Conservation (phyloP, 2,113 vertebrate species). For the Xiphophorus maculatus region DNA sequence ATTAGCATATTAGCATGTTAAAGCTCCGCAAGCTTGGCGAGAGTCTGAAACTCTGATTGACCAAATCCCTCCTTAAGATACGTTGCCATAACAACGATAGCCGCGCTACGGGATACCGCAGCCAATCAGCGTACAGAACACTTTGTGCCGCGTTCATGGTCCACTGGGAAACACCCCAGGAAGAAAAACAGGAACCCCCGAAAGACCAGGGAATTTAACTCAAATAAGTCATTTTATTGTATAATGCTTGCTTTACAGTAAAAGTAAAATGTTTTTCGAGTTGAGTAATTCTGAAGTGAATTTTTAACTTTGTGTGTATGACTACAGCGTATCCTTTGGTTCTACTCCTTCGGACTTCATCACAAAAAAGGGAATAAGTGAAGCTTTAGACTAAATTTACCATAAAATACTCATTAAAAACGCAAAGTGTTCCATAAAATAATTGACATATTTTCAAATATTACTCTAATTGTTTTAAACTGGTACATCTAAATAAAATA, state of each 20-base stretch:
- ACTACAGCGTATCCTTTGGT: background rate
- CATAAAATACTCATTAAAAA: background rate
- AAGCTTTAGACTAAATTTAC: background rate
- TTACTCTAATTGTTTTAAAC: background rate
- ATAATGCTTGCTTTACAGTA: background rate
- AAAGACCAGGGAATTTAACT: background rate
- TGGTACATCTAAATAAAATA: background rate
- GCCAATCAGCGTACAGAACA: conserved; percentile 45
- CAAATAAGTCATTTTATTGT: too few species aligned
- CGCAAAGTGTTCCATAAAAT: background rate
- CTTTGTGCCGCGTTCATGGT: conserved; percentile 24
- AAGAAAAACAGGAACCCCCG: background rate
- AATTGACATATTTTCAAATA: too few species aligned
- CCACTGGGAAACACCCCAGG: background rate
- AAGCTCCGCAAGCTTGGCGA: background rate
- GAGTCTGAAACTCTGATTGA: conserved; percentile 48
- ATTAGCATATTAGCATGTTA: conserved; percentile 49
- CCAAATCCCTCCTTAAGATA: conserved; percentile 58
- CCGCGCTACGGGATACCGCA: conserved; percentile 29
- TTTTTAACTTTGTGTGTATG: background rate
- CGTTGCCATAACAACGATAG: conserved; percentile 48
- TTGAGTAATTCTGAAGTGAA: background rate
- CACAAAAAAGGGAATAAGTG: background rate
- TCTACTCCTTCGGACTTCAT: background rate
- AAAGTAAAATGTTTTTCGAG: background rate